A percentile compares a stretch with the other conserved stretches of the same genome.
phyloP scores from a whole-genome alignment of 2,797 vertebrate species.

The Brotula barbata region DNA sequence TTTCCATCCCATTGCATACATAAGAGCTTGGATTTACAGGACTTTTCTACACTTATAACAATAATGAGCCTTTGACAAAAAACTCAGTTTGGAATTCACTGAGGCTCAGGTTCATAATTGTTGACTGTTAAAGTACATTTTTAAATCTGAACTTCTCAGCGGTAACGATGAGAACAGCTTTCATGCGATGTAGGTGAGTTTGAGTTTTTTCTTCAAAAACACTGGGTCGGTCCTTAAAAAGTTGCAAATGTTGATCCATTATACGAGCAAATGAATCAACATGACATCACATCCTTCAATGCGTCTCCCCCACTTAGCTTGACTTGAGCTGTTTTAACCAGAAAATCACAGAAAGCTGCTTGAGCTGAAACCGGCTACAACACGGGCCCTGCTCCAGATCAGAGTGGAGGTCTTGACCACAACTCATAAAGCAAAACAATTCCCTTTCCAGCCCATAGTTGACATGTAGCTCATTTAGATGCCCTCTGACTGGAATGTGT shows the following conservation, averaged over 20 bases:
- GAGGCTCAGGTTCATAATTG: too few relatives aligned
- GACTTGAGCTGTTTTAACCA: slow-evolving; percentile 19
- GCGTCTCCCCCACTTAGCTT: slow-evolving; percentile 15
- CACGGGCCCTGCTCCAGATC: slow-evolving; percentile 45
- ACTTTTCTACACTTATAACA: too few relatives aligned
- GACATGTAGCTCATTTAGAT: slow-evolving; percentile 62
- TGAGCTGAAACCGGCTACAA: slow-evolving; percentile 55
- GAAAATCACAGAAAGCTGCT: slow-evolving; percentile 30
- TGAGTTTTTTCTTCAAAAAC: too few relatives aligned
- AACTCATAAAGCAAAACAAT: slow-evolving; percentile 59
- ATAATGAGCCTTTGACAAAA: too few relatives aligned
- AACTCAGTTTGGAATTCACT: too few relatives aligned
- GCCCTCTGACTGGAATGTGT: slow-evolving; percentile 63
- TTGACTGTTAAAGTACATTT: too few relatives aligned
- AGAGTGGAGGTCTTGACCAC: slow-evolving; percentile 56
- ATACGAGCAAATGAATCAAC: slow-evolving; percentile 9
- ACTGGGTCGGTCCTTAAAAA: too few relatives aligned
- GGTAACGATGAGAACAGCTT: too few relatives aligned
- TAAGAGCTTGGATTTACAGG: too few relatives aligned
- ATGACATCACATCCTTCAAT: slow-evolving; percentile 1
- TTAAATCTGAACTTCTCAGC: too few relatives aligned
- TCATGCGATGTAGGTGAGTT: too few relatives aligned
- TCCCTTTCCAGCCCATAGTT: slow-evolving; percentile 41
- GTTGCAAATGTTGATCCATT: slow-evolving; percentile 14
- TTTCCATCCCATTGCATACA: too few relatives aligned